Evolutionary conservation across 2,113 vertebrate species (phyloP), one percentile per base, ranked within the genome.

Genomic region (Aphyosemion australe): DNA sequence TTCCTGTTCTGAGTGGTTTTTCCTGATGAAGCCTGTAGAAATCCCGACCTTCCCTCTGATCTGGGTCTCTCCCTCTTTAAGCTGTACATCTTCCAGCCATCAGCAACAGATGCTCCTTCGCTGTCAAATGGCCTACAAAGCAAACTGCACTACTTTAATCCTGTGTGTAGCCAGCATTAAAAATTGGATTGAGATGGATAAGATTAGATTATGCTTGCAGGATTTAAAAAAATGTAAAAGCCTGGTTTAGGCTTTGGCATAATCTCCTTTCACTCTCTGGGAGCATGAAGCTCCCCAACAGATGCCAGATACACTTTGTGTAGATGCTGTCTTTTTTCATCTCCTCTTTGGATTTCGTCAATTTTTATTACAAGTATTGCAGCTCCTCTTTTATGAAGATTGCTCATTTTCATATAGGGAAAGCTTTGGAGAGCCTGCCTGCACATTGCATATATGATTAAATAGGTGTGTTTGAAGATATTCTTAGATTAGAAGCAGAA

Each of bases 171-270:
- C 95, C 93, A 94, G 95, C 96, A 97, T 97, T 95, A 97, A 96
- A 96, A 98, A 98, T 97, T 97, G 96, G 96, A 98, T 98, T 96
- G 94, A 92, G 95, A 91, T 91, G 89, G 94, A 97, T 97, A 95
- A 95, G 94, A 97, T 98, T 96, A 96, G 95, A 96, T 98, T 97
- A 96, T 94, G 90, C 90, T 92, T 92, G 92, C 91, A 92, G 94
- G 95, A 94, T 97, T 96, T 95, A 3, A 71, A 94, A 68, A 84
- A 96, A 95, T 92, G 92, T 94, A 94, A 97, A 98, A 96, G 90
- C 94, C 93, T 94, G 93, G 93, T 95, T 95, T 95, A 94, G 92
- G 94, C 91, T 92, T 94, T 92, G 93, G 91, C 90, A 93, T 97
- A 98, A 98, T 98, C 96, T 96, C 87, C 89, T 95, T 96, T 94